Evolutionary conservation across 2,113 vertebrate genomes (phyloP).

Genomic region (Vombatus ursinus): DNA sequence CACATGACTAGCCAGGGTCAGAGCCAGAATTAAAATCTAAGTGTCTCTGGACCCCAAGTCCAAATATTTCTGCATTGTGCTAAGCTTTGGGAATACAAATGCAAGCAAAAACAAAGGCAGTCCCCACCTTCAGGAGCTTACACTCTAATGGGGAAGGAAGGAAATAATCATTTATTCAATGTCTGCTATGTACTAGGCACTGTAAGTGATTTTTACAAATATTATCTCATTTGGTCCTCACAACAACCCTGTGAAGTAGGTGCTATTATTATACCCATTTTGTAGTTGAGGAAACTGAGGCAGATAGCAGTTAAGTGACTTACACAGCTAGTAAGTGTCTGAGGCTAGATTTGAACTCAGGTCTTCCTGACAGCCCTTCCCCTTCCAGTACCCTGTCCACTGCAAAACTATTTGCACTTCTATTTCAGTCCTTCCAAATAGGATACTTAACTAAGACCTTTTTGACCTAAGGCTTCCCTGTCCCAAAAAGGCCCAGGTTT

Average conservation of each 20-base stretch:
- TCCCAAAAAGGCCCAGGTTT: slow-evolving; percentile 6
- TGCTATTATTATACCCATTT: background rate
- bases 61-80: background rate
- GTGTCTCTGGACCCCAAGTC: background rate
- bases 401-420: background rate
- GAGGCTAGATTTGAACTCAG: background rate
- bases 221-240: background rate
- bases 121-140: background rate
- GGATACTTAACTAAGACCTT: too few species aligned
- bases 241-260: background rate
- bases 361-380: background rate
- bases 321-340: background rate
- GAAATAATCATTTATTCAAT: background rate
- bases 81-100: background rate
- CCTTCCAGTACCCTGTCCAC: background rate
- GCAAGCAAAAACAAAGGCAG: background rate
- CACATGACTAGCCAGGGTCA: background rate
- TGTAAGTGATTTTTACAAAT: background rate
- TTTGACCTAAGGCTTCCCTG: slow-evolving; percentile 31
- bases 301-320: background rate
- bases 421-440: background rate
- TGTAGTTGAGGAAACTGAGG: background rate
- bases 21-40: background rate
- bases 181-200: background rate
- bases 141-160: background rate